These are phyloP conservation scores for Amphipoea oculea DNA, from an alignment of 2,888 invertebrate species.

Conservation along the genomic window DNA sequence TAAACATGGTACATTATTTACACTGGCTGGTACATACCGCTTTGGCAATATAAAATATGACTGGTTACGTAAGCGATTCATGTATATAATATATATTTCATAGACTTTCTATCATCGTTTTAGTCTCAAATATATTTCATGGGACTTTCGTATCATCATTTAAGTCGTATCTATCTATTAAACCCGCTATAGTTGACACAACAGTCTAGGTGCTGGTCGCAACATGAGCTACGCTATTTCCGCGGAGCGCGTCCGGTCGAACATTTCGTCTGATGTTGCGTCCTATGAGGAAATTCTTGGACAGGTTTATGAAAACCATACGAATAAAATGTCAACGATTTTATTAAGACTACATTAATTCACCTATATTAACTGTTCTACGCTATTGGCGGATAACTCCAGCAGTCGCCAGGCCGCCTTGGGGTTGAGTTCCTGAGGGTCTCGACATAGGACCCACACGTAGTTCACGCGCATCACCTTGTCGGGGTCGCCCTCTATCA, in stretches of 20 bases:
- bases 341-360: conserved; percentile 75
- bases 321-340: conserved; percentile 77
- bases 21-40: conserved; percentile 53
- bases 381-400: conserved; percentile 96
- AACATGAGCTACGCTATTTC: conserved; percentile 37
- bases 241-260: conserved; percentile 36
- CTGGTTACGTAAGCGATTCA: conserved; percentile 54
- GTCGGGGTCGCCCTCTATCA: conserved; percentile 98
- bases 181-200: conserved; percentile 54
- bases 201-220: conserved; percentile 42
- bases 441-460: conserved; percentile 99
- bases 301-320: conserved; percentile 74
- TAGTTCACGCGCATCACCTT: conserved; percentile 98
- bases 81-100: conserved; percentile 45
- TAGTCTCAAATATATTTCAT: conserved; percentile 32
- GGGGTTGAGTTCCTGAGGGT: conserved; percentile 97
- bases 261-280: conserved; percentile 51
- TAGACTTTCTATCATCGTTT: conserved; percentile 23
- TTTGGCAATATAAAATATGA: conserved; percentile 53
- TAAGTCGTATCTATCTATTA: conserved; percentile 48
- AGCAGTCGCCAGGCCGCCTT: conserved; percentile 98
- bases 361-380: conserved; percentile 95
- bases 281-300: conserved; percentile 58
- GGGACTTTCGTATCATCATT: conserved; percentile 37
- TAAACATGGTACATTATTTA: conserved; percentile 63